Percentiles rank a stretch among this genome's conserved stretches.
Conservation (phyloP, 2,888 invertebrate species). For the Dynastes grantii region DNA sequence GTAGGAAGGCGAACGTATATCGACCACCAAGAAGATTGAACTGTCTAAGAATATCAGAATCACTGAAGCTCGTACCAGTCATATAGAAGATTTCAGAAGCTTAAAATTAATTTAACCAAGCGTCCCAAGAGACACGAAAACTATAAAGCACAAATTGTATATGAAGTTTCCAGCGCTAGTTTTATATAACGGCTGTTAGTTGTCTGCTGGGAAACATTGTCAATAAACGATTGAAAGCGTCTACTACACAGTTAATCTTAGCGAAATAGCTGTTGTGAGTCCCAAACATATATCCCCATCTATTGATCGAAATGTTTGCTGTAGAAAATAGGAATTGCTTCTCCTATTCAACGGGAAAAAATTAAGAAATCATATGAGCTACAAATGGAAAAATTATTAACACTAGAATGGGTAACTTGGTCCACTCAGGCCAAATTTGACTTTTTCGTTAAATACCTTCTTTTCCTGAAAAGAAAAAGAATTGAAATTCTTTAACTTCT, state of each 20-base stretch:
- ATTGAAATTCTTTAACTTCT: no score
- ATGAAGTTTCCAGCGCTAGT: not conserved
- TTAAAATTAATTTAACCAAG: conserved; percentile 13
- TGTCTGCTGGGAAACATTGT: not conserved
- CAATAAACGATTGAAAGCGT: not conserved
- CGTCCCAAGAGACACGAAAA: not conserved
- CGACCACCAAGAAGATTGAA: not conserved
- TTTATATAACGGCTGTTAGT: not conserved
- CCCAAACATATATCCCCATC: not conserved
- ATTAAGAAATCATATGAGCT: no score
- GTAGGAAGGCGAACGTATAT: not conserved
- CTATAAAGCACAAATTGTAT: conserved; percentile 15
- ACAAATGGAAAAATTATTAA: no score
- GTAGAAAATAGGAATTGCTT: no score
- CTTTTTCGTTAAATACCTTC: no score
- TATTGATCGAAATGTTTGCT: no score
- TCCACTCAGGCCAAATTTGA: no score
- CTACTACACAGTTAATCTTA: not conserved
- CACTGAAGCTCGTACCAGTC: not conserved
- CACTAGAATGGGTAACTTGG: no score
- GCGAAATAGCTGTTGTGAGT: not conserved
- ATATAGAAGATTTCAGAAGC: not conserved
- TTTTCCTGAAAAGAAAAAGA: no score
- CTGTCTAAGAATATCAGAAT: not conserved
- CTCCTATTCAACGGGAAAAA: no score